Percentiles rank a stretch among this genome's conserved stretches.
Conservation (phyloP, 2,113 vertebrate genomes). For the Tauraco erythrolophus region DNA sequence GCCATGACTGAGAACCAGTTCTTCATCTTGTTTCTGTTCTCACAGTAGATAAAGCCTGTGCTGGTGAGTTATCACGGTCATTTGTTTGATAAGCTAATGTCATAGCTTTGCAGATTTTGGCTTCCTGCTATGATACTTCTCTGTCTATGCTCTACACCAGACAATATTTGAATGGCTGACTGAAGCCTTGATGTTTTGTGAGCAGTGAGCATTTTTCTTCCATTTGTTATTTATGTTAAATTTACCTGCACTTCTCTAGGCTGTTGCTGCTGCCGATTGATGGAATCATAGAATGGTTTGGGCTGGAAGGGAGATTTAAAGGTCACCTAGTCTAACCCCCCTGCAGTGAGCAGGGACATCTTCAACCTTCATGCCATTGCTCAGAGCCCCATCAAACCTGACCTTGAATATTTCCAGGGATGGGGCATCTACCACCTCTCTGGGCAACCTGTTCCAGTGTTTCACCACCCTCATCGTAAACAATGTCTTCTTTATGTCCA, state of each 20-base stretch:
- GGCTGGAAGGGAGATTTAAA: background rate
- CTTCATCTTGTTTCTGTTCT: background rate
- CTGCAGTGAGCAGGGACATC: background rate
- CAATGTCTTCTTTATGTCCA: background rate
- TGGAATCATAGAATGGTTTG: background rate
- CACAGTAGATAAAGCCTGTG: background rate
- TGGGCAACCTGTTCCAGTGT: background rate
- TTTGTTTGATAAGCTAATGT: background rate
- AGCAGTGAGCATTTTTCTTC: background rate
- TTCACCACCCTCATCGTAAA: background rate
- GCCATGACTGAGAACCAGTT: background rate
- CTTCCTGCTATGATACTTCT: background rate
- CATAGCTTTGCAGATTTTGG: background rate
- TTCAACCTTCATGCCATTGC: background rate
- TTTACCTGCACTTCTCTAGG: background rate
- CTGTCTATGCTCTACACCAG: background rate
- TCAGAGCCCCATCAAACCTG: accelerated
- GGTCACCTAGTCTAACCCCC: background rate
- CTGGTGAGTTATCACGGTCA: background rate
- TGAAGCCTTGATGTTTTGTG: background rate
- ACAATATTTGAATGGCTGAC: background rate
- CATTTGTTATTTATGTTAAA: background rate
- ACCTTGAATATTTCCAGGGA: background rate
- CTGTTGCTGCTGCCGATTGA: background rate
- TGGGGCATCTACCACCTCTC: background rate